Conservation (phyloP, 2,888 invertebrate species). For the Pecten maximus region DNA sequence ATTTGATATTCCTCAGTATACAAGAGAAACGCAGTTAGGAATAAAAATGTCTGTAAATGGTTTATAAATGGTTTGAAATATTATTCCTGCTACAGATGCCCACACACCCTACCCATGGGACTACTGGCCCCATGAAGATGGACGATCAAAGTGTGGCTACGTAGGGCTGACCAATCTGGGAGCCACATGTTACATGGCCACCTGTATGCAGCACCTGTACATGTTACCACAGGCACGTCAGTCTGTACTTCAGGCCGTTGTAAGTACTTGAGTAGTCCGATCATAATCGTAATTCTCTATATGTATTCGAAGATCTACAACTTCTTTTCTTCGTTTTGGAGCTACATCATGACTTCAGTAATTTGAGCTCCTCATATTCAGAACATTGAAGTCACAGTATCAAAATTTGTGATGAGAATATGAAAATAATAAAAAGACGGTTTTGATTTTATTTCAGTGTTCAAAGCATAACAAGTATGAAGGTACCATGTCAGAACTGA, state of each 20-base stretch:
- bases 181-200: slow-evolving; percentile 98
- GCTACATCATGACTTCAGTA: too few species aligned
- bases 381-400: too few species aligned
- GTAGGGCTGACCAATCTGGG: slow-evolving; percentile 97
- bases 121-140: slow-evolving; percentile 98
- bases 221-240: slow-evolving; percentile 97
- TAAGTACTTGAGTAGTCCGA: too few species aligned
- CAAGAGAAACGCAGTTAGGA: too few species aligned
- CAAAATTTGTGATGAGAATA: not conserved
- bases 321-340: too few species aligned
- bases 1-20: too few species aligned
- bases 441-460: slow-evolving; percentile 81
- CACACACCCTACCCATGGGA: slow-evolving; percentile 96
- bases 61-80: not conserved
- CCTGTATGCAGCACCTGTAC: slow-evolving; percentile 97
- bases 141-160: slow-evolving; percentile 95
- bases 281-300: not conserved
- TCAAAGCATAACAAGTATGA: slow-evolving; percentile 88
- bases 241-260: slow-evolving; percentile 90
- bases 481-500: slow-evolving; percentile 92
- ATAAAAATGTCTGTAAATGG: too few species aligned
- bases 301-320: too few species aligned
- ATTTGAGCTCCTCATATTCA: not conserved
- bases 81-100: slow-evolving; percentile 80
- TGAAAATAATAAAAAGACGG: not conserved